Evolutionary conservation across 2,113 vertebrate genomes (phyloP), one percentile per base, ranked within the genome.

Genomic region (Pungitius pungitius): DNA sequence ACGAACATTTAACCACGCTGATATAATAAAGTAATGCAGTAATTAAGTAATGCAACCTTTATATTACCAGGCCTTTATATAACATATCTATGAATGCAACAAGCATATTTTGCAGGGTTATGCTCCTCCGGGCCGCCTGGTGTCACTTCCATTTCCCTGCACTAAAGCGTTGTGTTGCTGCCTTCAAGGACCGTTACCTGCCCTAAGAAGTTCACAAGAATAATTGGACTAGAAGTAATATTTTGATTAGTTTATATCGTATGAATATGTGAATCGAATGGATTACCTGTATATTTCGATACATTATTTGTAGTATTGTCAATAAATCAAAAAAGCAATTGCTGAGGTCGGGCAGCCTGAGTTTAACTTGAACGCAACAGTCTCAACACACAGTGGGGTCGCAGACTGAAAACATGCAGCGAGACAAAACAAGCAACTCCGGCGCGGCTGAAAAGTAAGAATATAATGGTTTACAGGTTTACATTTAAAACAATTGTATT

Each of bases 401-500:
- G 1, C 49, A 3, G 8, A 54, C 0, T 13, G 18, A 3, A 9
- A 8, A 4, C 55, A 71, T 95, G 94, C 94, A 95, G 83, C 92
- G 93, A 65, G 94, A 95, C 0, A 93, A 93, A 81, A 91, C 89
- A 26, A 92, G 85, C 67, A 92, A 89, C 62, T 80, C 93, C 64
- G 78, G 63, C 11, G 87, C 9, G 64, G 90, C 87, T 75, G 94
- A 95, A 79, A 95, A 94, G 94, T 95, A 90, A 77, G 90, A 82
- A 61, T 73, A 67, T 8, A 26, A 1, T 3, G 0, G 2, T 37
- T 39, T 42, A 30, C 14, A n/a, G 0, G 4, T 5, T 8, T 1
- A 7, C 0, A 5, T 30, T 4, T 40, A 2, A 45, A 8, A 58
- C 1, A 24, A 3, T 2, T 35, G 0, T 40, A 1, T n/a, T 61